These are phyloP conservation scores for Ophonus ardosiacus DNA, from an alignment of 2,888 invertebrate genomes.

Conservation along the genomic window DNA sequence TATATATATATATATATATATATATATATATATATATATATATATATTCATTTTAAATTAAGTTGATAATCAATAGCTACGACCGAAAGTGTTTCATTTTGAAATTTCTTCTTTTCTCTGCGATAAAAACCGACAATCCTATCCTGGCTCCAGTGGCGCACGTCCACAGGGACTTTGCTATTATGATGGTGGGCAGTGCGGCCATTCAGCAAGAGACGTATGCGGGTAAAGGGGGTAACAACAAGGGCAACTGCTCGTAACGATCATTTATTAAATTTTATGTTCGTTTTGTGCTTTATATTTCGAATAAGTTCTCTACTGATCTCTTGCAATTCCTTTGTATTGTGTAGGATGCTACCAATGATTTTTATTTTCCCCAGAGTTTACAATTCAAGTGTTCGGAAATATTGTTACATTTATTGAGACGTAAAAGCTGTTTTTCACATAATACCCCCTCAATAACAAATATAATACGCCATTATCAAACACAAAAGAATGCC, in stretches of 20 bases:
- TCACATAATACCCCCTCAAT: background rate
- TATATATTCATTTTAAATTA: too few relatives aligned
- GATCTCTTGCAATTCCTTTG: slow-evolving; percentile 31
- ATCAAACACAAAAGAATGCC: too few relatives aligned
- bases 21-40: too few relatives aligned
- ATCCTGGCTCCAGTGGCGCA: background rate
- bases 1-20: too few relatives aligned
- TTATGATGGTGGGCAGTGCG: background rate
- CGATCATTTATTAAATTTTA: slow-evolving; percentile 44
- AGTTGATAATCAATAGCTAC: too few relatives aligned
- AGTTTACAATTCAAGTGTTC: slow-evolving; percentile 9
- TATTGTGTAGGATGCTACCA: background rate
- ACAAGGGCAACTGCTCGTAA: slow-evolving; percentile 13
- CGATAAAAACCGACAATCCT: background rate
- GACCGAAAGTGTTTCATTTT: too few relatives aligned
- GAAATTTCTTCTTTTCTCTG: background rate
- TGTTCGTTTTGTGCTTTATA: slow-evolving; percentile 41
- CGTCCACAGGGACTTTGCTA: slow-evolving; percentile 6
- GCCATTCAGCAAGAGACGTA: background rate
- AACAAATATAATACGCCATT: background rate
- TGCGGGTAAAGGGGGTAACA: background rate
- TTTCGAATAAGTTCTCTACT: slow-evolving; percentile 19
- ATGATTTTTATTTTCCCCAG: slow-evolving; percentile 27
- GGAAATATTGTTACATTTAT: slow-evolving; percentile 17
- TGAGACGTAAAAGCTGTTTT: background rate